Evolutionary conservation across 2,888 invertebrate genomes (phyloP).

Genomic region (Leptopterna dolabrata): DNA sequence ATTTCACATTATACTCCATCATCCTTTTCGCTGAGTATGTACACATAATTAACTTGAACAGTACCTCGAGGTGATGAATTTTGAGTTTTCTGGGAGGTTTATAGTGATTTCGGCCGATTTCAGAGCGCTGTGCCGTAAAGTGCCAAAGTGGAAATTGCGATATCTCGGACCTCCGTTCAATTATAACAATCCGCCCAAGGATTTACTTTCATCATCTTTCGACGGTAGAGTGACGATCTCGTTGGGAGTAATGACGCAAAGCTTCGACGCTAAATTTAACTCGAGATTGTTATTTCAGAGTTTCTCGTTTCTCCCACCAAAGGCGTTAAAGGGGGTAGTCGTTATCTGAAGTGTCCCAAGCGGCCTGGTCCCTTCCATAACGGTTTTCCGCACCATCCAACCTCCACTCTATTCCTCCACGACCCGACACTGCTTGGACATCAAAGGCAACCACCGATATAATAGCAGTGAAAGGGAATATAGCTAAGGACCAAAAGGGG

Average conservation of each 20-base stretch:
- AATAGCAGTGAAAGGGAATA: neutral
- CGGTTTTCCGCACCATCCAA: neutral
- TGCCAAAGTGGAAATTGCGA: too few relatives aligned
- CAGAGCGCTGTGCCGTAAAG: too few relatives aligned
- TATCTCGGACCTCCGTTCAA: too few relatives aligned
- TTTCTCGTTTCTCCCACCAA: neutral
- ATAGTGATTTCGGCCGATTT: too few relatives aligned
- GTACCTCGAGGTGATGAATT: too few relatives aligned
- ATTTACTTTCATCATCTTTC: neutral
- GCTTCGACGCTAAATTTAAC: neutral
- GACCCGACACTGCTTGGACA: neutral
- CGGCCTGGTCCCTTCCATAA: neutral
- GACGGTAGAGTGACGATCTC: neutral
- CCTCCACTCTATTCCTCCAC: neutral
- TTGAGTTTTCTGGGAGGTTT: too few relatives aligned
- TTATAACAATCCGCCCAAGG: neutral
- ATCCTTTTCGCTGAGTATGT: too few relatives aligned
- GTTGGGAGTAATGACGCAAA: neutral
- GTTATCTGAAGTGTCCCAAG: slow-evolving; percentile 1
- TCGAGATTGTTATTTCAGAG: neutral
- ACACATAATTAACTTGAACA: too few relatives aligned
- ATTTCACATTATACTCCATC: too few relatives aligned
- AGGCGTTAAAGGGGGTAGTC: neutral
- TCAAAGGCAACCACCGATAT: slow-evolving; percentile 1
- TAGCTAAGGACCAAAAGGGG: neutral